Base-by-base conservation (phyloP, 1,140 invertebrate genomes). In the Drosophila sturtevanti region DNA sequence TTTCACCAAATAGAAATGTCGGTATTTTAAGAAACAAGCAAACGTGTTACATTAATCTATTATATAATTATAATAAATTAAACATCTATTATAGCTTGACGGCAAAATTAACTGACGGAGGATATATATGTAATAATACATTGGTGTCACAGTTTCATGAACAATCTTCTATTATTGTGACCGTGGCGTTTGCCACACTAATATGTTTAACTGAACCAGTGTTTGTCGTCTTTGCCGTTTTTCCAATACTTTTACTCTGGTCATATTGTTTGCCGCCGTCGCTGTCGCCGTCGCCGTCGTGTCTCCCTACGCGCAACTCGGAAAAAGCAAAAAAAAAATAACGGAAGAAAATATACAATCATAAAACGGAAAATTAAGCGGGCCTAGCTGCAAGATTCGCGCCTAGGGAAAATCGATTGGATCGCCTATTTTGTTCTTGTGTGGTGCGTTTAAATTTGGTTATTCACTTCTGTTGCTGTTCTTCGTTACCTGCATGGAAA, bases 241-340 rank as follows among this genome's bases (percentile, higher is more conserved):
- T 56, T 11, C 5, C 16, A 18, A 4, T 35, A 56, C 9, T 21
- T 11, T 11, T 7, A n/a, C 3, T 14, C 14, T 34, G 54, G 54
- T 56, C 54, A 56, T 14, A 56, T 18, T 31, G 18, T 48, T 48
- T 48, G 41, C 51, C 24, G 14, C 54, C 16, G 14, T 16, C 54
- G 31, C 14, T 31, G 12, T 56, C 54, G 54, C 31, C 14, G 27
- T 34, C 31, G 54, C 54, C 54, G 54, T 56, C 54, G 54, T 34
- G 54, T 35, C 41, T 48, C 41, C 41, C 41, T 48, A 48, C 54
- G 54, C 54, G 54, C 54, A 56, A 56, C 54, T 56, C 54, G 54
- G 41, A 48, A 48, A 38, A 48, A 48, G 41, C 41, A 48, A 34
- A 31, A n/a, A 34, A 55, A 54, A 55, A 55, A 16, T n/a, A n/a